phyloP scores from a whole-genome alignment of 1,140 invertebrate species.

The Nixonia krombeini region DNA sequence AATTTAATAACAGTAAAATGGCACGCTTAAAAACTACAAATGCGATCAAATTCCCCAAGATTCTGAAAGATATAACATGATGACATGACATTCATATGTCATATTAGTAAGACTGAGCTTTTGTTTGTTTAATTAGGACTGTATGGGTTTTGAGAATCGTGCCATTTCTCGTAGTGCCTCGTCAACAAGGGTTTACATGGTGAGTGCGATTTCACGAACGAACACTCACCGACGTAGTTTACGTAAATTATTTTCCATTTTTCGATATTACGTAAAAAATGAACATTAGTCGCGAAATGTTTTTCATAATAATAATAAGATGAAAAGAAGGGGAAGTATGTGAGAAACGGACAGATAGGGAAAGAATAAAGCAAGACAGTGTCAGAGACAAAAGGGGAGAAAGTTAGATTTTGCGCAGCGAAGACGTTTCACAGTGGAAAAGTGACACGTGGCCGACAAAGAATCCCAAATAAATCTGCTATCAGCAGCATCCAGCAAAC shows the following conservation, averaged over 20 bases:
- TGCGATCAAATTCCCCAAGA: no score
- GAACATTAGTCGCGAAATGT: conserved; percentile 15
- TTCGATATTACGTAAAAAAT: conserved; percentile 20
- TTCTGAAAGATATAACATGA: no score
- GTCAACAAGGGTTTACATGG: conserved; percentile 1
- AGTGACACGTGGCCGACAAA: conserved; percentile 24
- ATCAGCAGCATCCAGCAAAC: no score
- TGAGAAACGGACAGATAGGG: conserved; percentile 16
- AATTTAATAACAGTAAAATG: conserved; percentile 2
- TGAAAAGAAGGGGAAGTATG: conserved; percentile 5
- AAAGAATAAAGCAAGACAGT: conserved; percentile 16
- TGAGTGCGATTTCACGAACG: neutral
- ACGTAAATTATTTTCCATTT: conserved; percentile 5
- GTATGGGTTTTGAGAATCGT: neutral
- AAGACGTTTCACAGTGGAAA: conserved; percentile 24
- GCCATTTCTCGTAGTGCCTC: conserved; percentile 12
- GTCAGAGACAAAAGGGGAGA: conserved; percentile 3
- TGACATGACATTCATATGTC: no score
- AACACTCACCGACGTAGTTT: neutral
- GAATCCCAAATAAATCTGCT: conserved; percentile 17
- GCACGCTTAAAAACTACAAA: neutral
- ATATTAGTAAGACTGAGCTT: no score
- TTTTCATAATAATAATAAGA: conserved; percentile 23
- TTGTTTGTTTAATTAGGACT: no score
- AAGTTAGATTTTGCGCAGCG: conserved; percentile 24